These are phyloP conservation scores for Thryonomys swinderianus DNA, from an alignment of 2,113 vertebrate genomes.

Conservation along the genomic window DNA sequence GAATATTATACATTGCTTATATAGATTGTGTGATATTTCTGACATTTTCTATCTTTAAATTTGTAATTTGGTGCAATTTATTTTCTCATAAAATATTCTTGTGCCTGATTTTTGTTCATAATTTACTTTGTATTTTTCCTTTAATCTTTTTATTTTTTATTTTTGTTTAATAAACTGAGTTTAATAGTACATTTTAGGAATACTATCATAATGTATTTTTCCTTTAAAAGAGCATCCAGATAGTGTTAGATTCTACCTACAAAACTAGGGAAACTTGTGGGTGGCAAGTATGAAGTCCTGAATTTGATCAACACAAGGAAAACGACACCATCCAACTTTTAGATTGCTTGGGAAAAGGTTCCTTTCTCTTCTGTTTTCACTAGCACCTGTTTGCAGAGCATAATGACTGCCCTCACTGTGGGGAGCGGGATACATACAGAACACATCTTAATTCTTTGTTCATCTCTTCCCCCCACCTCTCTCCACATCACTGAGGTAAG, in stretches of 20 bases:
- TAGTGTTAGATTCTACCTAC: not conserved
- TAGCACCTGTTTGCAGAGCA: not conserved
- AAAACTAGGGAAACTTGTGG: not conserved
- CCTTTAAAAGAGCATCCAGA: not conserved
- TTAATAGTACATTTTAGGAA: too few species aligned
- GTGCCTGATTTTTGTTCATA: not conserved
- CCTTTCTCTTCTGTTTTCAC: not conserved
- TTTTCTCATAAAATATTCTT: slow-evolving; percentile 28
- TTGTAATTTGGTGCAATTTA: not conserved
- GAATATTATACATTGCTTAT: not conserved
- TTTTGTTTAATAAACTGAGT: too few species aligned
- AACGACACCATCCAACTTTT: too few species aligned
- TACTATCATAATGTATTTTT: too few species aligned
- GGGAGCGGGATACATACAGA: not conserved
- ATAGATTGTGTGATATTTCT: not conserved
- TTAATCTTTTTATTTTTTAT: too few species aligned
- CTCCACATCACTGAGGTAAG: not conserved
- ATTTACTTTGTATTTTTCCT: not conserved
- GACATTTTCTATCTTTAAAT: not conserved
- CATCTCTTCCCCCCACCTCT: not conserved
- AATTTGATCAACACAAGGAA: not conserved
- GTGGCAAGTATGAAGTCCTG: not conserved
- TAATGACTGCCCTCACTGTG: not conserved
- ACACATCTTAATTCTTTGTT: not conserved
- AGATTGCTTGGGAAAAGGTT: not conserved